Base-by-base conservation (phyloP, 2,113 vertebrate genomes). In the Macaca mulatta region DNA sequence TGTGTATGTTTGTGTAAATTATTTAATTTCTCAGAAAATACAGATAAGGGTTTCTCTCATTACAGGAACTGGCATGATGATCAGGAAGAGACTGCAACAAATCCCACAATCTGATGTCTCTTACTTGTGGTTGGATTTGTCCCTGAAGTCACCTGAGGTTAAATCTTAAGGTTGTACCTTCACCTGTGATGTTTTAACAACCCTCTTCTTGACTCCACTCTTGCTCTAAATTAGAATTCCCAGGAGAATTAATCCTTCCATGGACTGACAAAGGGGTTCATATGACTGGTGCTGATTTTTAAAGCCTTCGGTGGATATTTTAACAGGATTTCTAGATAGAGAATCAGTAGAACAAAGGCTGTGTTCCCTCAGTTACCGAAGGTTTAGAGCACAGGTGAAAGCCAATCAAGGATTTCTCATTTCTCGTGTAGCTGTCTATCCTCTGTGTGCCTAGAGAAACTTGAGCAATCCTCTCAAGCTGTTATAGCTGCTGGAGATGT, bases 271-370 rank as follows among this genome's bases (percentile, higher is more conserved):
- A 80, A 35, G 35, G 13, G 59, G 14, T 81, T 70, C 78, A 55
- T 5, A 6, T 61, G 20, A 25, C 40, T 93, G 67, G 17, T 92
- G 89, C 20, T 67, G 7, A 91, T 79, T 55, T 89, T 78, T 35
- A 82, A 45, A 45, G 55, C 2, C 7, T 2, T 82, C 16, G 9
- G 18, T 95, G 83, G 78, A 23, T 72, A 87, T 96, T 94, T 94
- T 77, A 90, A 94, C 38, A 94, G 88, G 82, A 75, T 96, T 90
- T 94, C 50, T 43, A 88, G 57, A 32, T 27, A 38, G 22, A 93
- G 5, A 22, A 35, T 52, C 81, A 48, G 38, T 72, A 79, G 75
- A 90, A 92, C 40, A 92, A 92, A 94, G 83, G 0, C 25, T 40
- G 43, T 87, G 61, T 74, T 64, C 22, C 50, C 67, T 61, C 52